These are phyloP conservation scores for Lithodes maja DNA, from an alignment of 2,888 invertebrate species.

Conservation along the genomic window DNA sequence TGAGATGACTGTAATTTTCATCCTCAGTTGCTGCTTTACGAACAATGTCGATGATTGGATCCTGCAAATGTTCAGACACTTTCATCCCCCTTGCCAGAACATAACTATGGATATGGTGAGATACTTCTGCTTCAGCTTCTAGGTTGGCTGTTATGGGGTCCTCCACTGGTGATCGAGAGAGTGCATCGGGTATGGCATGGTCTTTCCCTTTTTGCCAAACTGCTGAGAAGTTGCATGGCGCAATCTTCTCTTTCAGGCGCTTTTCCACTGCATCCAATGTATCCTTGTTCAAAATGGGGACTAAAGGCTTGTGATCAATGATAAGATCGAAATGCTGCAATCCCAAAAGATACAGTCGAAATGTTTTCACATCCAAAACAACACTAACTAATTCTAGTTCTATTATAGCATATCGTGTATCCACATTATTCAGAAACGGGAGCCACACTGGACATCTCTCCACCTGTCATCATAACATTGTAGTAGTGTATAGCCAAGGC, in stretches of 20 bases:
- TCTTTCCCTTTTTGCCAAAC: slow-evolving; percentile 22
- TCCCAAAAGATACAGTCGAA: slow-evolving; percentile 27
- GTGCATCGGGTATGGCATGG: background rate
- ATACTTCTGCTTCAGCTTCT: no score
- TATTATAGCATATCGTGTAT: slow-evolving; percentile 55
- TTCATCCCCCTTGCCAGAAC: background rate
- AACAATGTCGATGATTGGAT: background rate
- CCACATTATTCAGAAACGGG: slow-evolving; percentile 52
- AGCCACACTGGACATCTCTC: slow-evolving; percentile 36
- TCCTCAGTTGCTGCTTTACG: background rate
- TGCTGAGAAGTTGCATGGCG: background rate
- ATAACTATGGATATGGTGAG: background rate
- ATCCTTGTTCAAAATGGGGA: slow-evolving; percentile 6
- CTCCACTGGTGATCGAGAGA: background rate
- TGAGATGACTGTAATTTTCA: background rate
- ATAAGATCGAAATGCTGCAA: slow-evolving; percentile 30
- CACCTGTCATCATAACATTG: slow-evolving; percentile 30
- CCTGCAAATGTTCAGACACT: background rate
- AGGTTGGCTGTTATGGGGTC: background rate
- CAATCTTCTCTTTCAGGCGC: background rate
- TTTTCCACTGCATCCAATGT: slow-evolving; percentile 41
- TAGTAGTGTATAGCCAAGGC: background rate
- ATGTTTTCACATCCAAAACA: slow-evolving; percentile 47
- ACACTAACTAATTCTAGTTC: slow-evolving; percentile 60
- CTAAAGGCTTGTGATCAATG: slow-evolving; percentile 37